A percentile compares a stretch with the other conserved stretches of the same genome.
phyloP scores from a whole-genome alignment of 2,113 vertebrate genomes.

The Vidua macroura region DNA sequence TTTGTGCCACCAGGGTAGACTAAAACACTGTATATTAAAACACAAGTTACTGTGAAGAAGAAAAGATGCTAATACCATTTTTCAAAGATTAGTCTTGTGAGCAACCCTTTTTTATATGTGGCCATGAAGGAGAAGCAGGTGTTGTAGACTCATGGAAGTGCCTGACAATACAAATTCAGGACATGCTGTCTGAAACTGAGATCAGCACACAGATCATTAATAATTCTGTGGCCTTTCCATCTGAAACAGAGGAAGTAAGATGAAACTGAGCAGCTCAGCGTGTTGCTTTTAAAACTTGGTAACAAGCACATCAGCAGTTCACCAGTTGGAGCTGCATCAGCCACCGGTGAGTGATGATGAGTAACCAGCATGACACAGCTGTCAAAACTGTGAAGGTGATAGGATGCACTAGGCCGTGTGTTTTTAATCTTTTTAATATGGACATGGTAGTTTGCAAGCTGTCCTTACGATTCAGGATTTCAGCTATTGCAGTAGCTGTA shows the following conservation, averaged over 20 bases:
- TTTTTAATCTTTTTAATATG: not conserved
- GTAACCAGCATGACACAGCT: not conserved
- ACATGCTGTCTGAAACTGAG: fast-evolving
- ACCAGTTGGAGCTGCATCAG: not conserved
- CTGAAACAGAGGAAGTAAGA: not conserved
- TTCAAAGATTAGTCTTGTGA: not conserved
- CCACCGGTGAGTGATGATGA: not conserved
- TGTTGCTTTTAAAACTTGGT: not conserved
- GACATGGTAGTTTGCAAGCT: not conserved
- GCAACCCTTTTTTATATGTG: not conserved
- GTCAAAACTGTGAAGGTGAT: too few species aligned
- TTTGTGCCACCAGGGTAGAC: not conserved
- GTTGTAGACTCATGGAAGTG: not conserved
- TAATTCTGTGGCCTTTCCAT: not conserved
- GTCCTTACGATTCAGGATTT: not conserved
- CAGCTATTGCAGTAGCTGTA: fast-evolving
- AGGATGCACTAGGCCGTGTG: not conserved
- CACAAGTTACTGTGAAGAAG: not conserved
- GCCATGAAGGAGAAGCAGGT: not conserved
- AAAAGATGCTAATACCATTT: not conserved
- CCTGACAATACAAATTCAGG: not conserved
- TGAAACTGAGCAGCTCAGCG: not conserved
- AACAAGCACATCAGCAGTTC: not conserved
- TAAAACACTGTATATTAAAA: not conserved
- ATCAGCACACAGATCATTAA: not conserved